Conservation (phyloP, 1,140 invertebrate genomes). For the Atta cephalotes region DNA sequence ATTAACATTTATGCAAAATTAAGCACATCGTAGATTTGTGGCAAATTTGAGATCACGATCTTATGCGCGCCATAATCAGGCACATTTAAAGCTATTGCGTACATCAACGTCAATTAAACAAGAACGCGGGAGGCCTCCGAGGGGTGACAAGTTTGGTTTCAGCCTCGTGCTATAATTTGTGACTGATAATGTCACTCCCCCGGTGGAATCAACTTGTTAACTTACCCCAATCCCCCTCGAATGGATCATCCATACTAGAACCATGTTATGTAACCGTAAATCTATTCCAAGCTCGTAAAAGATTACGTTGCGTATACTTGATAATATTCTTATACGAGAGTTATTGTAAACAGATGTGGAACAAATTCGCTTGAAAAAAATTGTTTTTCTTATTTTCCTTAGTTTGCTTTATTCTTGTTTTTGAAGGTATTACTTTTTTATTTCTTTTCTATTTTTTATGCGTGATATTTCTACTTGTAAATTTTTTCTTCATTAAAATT, state of each 20-base stretch:
- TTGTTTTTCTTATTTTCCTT: not conserved
- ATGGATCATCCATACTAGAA: slow-evolving; percentile 46
- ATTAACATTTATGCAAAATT: not conserved
- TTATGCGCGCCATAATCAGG: slow-evolving; percentile 28
- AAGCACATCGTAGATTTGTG: not conserved
- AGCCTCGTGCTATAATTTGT: slow-evolving; percentile 52
- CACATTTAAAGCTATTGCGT: slow-evolving; percentile 16
- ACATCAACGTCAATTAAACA: slow-evolving; percentile 52
- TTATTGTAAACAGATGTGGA: not conserved
- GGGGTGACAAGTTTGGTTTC: slow-evolving; percentile 62
- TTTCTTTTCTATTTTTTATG: not conserved
- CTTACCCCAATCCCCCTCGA: slow-evolving; percentile 14
- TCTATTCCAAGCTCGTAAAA: slow-evolving; percentile 22
- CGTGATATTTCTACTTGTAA: not conserved
- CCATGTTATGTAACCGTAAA: slow-evolving; percentile 18
- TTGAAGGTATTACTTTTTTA: not conserved
- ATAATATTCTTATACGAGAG: not conserved
- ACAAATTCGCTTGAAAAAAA: not conserved
- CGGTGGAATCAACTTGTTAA: slow-evolving; percentile 59
- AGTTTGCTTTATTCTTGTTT: not conserved
- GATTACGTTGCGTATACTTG: slow-evolving; percentile 1
- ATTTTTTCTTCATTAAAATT: not conserved
- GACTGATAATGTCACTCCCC: slow-evolving; percentile 63
- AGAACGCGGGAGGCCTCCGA: slow-evolving; percentile 20
- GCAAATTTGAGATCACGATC: slow-evolving; percentile 54